These are phyloP conservation scores for Dryadula phaetusa DNA, from an alignment of 2,888 invertebrate genomes.

Conservation along the genomic window DNA sequence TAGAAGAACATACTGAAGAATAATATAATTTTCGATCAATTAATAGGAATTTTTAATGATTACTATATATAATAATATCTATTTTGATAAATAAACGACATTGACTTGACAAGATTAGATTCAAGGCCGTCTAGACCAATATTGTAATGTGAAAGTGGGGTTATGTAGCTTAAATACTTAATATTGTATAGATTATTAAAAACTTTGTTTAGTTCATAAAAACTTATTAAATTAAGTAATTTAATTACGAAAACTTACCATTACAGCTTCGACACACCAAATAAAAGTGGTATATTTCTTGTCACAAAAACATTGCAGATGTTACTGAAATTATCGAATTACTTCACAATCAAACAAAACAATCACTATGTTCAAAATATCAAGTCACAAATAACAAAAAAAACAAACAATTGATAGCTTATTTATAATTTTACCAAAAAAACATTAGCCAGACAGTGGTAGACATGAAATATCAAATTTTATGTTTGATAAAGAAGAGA, in stretches of 20 bases:
- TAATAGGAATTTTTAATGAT: slow-evolving; percentile 18
- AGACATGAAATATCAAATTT: slow-evolving; percentile 42
- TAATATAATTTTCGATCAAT: neutral
- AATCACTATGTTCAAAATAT: slow-evolving; percentile 42
- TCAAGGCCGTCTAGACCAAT: slow-evolving; percentile 79
- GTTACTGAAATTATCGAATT: slow-evolving; percentile 38
- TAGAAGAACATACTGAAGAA: neutral
- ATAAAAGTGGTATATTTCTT: slow-evolving; percentile 48
- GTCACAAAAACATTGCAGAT: slow-evolving; percentile 46
- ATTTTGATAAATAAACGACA: slow-evolving; percentile 76
- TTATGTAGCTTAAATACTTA: slow-evolving; percentile 55
- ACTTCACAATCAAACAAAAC: slow-evolving; percentile 31
- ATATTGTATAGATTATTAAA: slow-evolving; percentile 42
- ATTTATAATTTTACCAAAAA: slow-evolving; percentile 43
- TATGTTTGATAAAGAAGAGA: slow-evolving; percentile 46
- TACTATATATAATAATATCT: slow-evolving; percentile 42
- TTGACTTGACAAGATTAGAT: slow-evolving; percentile 82
- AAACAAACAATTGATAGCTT: slow-evolving; percentile 25
- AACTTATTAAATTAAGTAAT: neutral
- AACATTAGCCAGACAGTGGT: slow-evolving; percentile 39
- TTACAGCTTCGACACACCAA: slow-evolving; percentile 57
- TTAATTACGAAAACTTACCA: slow-evolving; percentile 51
- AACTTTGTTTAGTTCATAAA: neutral
- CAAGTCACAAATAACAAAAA: slow-evolving; percentile 47
- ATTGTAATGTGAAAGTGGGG: slow-evolving; percentile 70